Evolutionary conservation across 2,113 vertebrate genomes (phyloP), one percentile per base, ranked within the genome.

Genomic region (Apodemus sylvaticus): DNA sequence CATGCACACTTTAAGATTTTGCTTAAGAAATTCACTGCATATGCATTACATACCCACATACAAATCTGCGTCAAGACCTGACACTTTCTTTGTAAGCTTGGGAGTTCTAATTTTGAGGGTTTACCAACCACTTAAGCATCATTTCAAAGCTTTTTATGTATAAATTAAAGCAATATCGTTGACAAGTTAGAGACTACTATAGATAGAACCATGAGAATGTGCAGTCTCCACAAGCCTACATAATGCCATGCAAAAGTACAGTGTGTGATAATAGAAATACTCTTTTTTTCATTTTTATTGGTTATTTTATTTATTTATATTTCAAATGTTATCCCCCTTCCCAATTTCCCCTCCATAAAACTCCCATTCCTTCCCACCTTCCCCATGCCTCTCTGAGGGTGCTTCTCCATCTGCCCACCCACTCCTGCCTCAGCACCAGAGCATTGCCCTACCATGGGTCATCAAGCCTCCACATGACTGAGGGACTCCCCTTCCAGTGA

Each of bases 101-200:
- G 29, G 86, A 77, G 48, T 86, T 86, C 36, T 91, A 36, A 42
- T 91, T 93, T 92, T 74, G 91, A 82, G 91, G 42, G 3, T 93
- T 96, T 76, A 82, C 8, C 34, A 60, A 86, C 11, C 11, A 86
- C 55, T 68, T 94, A 93, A 91, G 71, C 42, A 86, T 42, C 14
- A 86, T 93, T 91, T 78, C 10, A 87, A 2, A 36, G 24, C 79
- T 64, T 85, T 94, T 78, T 87, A 86, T 78, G 88, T 11, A 96
- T 10, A 89, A 86, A 83, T 78, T 74, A 79, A 94, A 90, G 36
- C 70, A 55, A 71, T 71, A 93, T 94, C 26, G 60, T 53, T 89
- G 17, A 58, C 45, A 96, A 96, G 42, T 34, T 24, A 8, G 83
- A 62, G 14, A 19, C 20, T 95, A 34, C 13, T 74, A 2, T 45